Evolutionary conservation across 2,888 invertebrate species (phyloP).

Genomic region (Platerodrilus igneus): DNA sequence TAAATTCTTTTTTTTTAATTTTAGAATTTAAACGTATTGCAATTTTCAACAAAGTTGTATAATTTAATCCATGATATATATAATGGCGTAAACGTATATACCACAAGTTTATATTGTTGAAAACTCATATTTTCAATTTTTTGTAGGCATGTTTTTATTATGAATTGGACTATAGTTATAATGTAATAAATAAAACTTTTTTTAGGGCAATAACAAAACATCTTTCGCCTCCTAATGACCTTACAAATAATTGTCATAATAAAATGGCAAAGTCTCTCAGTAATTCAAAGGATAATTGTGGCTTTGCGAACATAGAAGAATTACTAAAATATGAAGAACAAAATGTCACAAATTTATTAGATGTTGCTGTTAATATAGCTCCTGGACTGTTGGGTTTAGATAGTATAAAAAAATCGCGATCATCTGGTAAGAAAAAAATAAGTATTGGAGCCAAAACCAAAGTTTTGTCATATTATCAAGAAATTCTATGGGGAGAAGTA

Average conservation of each 20-base stretch:
- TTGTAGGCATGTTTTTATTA: too few species aligned
- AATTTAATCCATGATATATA: too few species aligned
- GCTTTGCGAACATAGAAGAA: conserved; percentile 57
- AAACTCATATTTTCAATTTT: too few species aligned
- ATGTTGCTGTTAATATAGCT: conserved; percentile 56
- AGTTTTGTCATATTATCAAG: conserved; percentile 66
- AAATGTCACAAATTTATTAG: conserved; percentile 59
- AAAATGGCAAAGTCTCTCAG: conserved; percentile 47
- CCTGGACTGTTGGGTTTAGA: conserved; percentile 59
- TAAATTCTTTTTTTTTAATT: too few species aligned
- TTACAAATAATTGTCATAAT: conserved; percentile 48
- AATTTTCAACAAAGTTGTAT: too few species aligned
- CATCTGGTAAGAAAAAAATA: conserved; percentile 45
- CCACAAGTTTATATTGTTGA: too few species aligned
- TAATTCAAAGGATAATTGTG: conserved; percentile 40
- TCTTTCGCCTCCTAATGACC: conserved; percentile 57
- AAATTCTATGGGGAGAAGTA: conserved; percentile 75
- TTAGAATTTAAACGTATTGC: too few species aligned
- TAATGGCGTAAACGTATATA: too few species aligned
- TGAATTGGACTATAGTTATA: too few species aligned
- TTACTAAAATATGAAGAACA: conserved; percentile 65
- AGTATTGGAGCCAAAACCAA: conserved; percentile 58
- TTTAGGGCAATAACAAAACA: conserved; percentile 66
- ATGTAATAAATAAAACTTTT: too few species aligned
- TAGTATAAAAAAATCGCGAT: conserved; percentile 57